phyloP scores from a whole-genome alignment of 2,113 vertebrate species.

The Chloroceryle aenea region DNA sequence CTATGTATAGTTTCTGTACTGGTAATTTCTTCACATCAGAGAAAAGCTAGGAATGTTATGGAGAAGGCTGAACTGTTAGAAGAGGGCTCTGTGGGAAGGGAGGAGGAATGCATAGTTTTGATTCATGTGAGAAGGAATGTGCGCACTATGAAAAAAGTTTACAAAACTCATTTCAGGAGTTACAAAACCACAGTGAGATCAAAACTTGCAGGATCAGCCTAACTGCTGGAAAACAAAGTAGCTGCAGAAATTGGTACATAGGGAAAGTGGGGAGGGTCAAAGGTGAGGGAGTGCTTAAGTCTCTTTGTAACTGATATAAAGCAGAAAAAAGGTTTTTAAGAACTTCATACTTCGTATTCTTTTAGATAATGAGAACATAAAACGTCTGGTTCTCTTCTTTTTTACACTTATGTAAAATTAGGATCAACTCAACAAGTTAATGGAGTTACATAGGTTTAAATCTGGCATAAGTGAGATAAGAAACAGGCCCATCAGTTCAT shows the following conservation, averaged over 20 bases:
- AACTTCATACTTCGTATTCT: conserved; percentile 3
- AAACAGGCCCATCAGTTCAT: conserved; percentile 45
- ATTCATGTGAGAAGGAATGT: conserved; percentile 20
- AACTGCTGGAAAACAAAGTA: not conserved
- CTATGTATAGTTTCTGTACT: not conserved
- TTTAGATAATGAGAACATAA: conserved; percentile 47
- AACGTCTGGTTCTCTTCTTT: conserved; percentile 57
- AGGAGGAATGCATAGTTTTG: conserved; percentile 8
- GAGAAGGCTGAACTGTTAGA: not conserved
- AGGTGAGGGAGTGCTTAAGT: not conserved
- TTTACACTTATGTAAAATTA: conserved; percentile 67
- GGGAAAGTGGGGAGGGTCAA: conserved; percentile 5
- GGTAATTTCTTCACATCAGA: not conserved
- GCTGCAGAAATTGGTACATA: not conserved
- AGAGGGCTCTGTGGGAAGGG: conserved; percentile 4
- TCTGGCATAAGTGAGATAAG: conserved; percentile 61
- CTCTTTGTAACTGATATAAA: conserved; percentile 20
- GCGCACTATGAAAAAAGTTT: conserved; percentile 8
- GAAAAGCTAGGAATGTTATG: not conserved
- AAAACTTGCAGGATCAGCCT: not conserved
- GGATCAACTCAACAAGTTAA: conserved; percentile 64
- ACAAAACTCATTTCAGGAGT: not conserved
- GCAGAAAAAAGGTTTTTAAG: conserved; percentile 16
- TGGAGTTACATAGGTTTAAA: conserved; percentile 66
- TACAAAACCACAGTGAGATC: not conserved